Conservation (phyloP, 2,797 vertebrate species). For the Dallia pectoralis region DNA sequence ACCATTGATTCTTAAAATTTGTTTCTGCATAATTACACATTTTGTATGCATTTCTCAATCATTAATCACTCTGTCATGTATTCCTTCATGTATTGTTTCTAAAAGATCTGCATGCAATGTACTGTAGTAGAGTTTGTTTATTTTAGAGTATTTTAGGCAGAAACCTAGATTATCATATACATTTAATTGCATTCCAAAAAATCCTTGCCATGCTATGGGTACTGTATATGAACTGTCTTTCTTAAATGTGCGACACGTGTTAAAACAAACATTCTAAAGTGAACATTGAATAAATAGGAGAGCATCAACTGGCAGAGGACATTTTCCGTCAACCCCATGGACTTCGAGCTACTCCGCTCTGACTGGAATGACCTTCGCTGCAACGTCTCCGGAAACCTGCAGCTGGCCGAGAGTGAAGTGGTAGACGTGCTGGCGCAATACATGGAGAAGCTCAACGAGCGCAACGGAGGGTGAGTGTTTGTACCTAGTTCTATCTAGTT, state of each 20-base stretch:
- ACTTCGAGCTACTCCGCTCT: slow-evolving; percentile 94
- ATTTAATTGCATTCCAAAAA: not conserved
- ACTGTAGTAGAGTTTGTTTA: too few relatives aligned
- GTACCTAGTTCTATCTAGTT: not conserved
- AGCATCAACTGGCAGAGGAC: slow-evolving; percentile 98
- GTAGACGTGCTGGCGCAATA: slow-evolving; percentile 94
- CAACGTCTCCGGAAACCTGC: slow-evolving; percentile 96
- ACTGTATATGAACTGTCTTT: not conserved
- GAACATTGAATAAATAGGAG: slow-evolving; percentile 53
- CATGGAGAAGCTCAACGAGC: slow-evolving; percentile 95
- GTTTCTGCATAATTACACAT: too few relatives aligned
- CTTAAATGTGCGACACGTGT: too few relatives aligned
- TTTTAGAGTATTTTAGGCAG: too few relatives aligned
- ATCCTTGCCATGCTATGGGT: not conserved
- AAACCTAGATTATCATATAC: not conserved
- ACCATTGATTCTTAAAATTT: too few relatives aligned
- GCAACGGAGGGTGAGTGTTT: slow-evolving; percentile 83
- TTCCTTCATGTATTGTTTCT: too few relatives aligned
- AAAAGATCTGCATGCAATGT: too few relatives aligned
- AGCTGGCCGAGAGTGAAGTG: slow-evolving; percentile 91
- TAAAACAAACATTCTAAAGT: not conserved
- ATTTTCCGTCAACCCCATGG: slow-evolving; percentile 91
- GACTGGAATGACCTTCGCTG: slow-evolving; percentile 99
- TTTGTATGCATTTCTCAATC: too few relatives aligned
- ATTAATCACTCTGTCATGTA: too few relatives aligned